Conservation (phyloP, 2,797 vertebrate genomes). For the Cephalopachus bancanus region DNA sequence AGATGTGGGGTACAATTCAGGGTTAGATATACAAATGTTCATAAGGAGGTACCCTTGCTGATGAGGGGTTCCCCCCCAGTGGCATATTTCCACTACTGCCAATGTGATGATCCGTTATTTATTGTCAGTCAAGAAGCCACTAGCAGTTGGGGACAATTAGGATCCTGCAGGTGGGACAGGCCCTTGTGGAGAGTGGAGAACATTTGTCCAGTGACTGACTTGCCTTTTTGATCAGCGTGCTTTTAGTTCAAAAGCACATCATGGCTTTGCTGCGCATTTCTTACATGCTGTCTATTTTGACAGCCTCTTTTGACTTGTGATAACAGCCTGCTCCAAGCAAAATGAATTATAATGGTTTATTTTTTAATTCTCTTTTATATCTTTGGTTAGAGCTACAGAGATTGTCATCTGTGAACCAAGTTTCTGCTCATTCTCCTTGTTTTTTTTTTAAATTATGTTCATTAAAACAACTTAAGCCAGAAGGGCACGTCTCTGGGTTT, state of each 20-base stretch:
- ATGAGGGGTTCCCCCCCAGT: no score
- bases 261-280: background rate
- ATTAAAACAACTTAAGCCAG: background rate
- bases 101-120: background rate
- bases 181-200: background rate
- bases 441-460: background rate
- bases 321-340: background rate
- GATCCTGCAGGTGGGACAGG: background rate
- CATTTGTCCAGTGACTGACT: background rate
- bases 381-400: background rate
- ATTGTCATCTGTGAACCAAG: background rate
- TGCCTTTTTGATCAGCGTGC: background rate
- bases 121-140: slow-evolving; percentile 35
- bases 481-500: background rate
- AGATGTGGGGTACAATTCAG: no score
- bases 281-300: slow-evolving; percentile 26
- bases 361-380: background rate
- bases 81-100: no score
- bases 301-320: background rate
- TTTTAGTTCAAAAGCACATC: slow-evolving; percentile 56
- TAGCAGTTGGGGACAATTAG: background rate
- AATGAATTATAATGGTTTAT: background rate
- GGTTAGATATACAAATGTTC: no score
- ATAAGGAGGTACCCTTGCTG: no score
- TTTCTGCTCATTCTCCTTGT: background rate